Evolutionary conservation across 2,113 vertebrate genomes (phyloP).

Genomic region (Tamias sibiricus): DNA sequence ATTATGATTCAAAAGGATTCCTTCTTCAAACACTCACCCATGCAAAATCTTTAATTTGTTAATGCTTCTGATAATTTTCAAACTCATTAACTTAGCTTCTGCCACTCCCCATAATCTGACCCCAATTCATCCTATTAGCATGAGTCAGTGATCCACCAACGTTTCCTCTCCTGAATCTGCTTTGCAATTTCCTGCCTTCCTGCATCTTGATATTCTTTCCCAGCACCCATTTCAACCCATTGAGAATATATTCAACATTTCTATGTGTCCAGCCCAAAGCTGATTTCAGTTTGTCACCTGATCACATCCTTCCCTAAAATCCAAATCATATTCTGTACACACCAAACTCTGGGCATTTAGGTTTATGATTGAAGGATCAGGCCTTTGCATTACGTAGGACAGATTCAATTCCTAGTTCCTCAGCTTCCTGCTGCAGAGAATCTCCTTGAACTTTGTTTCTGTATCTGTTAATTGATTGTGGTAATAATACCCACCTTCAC

Average conservation of each 20-base stretch:
- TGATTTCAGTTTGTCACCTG: not conserved
- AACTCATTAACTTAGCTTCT: slow-evolving; percentile 42
- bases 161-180: not conserved
- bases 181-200: not conserved
- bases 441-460: slow-evolving; percentile 27
- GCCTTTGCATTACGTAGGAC: not conserved
- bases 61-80: slow-evolving; percentile 46
- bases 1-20: slow-evolving; percentile 14
- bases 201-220: not conserved
- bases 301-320: slow-evolving; percentile 2
- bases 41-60: slow-evolving; percentile 40
- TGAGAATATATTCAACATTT: not conserved
- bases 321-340: not conserved
- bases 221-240: not conserved
- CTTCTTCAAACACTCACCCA: not conserved
- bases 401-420: not conserved
- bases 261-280: not conserved
- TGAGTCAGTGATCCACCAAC: not conserved
- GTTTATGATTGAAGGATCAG: not conserved
- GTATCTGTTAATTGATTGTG: not conserved
- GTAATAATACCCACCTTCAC: not conserved
- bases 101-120: not conserved
- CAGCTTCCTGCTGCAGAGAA: not conserved
- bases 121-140: not conserved
- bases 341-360: not conserved